Evolutionary conservation across 2,113 vertebrate species (phyloP), one percentile per base, ranked within the genome.

Genomic region (Cnemophilus loriae): DNA sequence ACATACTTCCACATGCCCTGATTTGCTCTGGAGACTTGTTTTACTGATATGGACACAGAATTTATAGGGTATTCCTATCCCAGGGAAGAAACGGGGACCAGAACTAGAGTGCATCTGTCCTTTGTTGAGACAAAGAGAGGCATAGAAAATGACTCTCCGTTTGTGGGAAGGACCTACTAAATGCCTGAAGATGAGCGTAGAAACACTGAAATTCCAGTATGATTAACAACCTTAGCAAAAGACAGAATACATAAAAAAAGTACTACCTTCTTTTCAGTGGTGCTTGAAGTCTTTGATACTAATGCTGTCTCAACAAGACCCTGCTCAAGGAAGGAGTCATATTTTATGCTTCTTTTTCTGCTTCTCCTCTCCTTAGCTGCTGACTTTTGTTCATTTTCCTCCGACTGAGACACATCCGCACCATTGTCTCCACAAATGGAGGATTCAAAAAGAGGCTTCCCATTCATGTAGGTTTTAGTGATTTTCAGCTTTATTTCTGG

Each of bases 401-500:
- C 97, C 1, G 95, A 68, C 44, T 94, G 98, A 55, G 97, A 90
- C 59, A 95, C 82, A 24, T 97, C 97, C 32, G 98, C 98, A 37
- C 98, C 98, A 65, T 94, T 95, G 35, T 98, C 98, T 41, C 98
- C 98, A 87, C 98, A 98, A 57, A 98, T 98, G 52, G 98, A 98
- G 22, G 98, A 98, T 21, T 99, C 99, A 32, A 99, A 99, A 14
- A 97, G 97, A 53, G 98, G 98, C 39, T 98, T 99, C 90, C 98
- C 98, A 23, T 99, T 98, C 97, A 98, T 98, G 75, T 99, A 98
- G 64, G 98, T 99, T 94, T 99, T 99, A 68, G 99, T 99, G 96
- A 99, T 98, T 79, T 98, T 99, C 91, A 98, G 98, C 90, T 99
- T 99, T 46, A 99, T 98, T 81, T 99, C 99, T 4, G 99, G 98